A percentile compares a stretch with the other conserved stretches of the same genome.
These are phyloP conservation scores for Myopa testacea DNA, from an alignment of 2,888 invertebrate genomes.

Conservation along the genomic window DNA sequence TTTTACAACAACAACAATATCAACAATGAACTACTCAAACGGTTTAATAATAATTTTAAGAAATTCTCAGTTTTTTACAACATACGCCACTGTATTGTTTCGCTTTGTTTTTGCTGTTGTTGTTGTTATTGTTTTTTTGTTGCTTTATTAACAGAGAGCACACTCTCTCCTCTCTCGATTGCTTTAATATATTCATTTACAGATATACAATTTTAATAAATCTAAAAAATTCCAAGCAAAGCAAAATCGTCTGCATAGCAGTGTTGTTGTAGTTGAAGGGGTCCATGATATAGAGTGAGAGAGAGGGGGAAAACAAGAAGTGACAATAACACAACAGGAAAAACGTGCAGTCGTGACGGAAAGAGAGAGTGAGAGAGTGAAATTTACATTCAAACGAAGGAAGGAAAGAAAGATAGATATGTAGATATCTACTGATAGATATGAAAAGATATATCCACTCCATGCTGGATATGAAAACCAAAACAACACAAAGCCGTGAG, in stretches of 20 bases:
- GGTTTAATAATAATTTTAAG: too few species aligned
- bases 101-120: background rate
- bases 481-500: background rate
- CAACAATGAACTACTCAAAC: too few species aligned
- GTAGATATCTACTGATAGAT: too few species aligned
- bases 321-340: background rate
- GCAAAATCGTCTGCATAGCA: background rate
- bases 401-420: background rate
- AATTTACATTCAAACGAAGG: background rate
- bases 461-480: background rate
- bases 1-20: too few species aligned
- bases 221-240: background rate
- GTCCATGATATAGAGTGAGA: background rate
- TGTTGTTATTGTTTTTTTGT: too few species aligned
- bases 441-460: too few species aligned
- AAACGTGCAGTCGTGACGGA: background rate
- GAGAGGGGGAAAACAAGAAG: background rate
- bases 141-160: too few species aligned
- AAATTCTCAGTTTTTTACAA: too few species aligned
- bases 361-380: slow-evolving; percentile 23
- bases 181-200: too few species aligned
- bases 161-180: too few species aligned
- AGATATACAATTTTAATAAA: too few species aligned
- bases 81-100: background rate
- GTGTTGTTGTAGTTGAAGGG: background rate